Base-by-base conservation (phyloP, 1,140 invertebrate genomes). In the Orussus abietinus region DNA sequence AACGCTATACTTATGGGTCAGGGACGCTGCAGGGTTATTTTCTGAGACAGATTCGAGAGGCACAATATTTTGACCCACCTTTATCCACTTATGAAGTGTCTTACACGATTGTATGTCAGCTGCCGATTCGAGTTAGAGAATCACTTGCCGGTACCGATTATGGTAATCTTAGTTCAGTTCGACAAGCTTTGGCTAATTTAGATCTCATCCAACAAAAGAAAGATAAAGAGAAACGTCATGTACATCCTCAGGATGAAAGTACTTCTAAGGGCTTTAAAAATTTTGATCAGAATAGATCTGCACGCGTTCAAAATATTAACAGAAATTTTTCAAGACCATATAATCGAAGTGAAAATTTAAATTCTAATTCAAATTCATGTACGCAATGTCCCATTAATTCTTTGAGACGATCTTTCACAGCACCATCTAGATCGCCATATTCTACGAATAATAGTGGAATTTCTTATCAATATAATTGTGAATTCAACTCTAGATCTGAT, bases 71-170 rank as follows among this genome's bases (percentile, higher is more conserved):
- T 19, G 25, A 39, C 3, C 47, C 41, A 11, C 17, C 17, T 15
- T 15, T 40, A 13, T 18, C 13, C 40, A 10, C 11, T 4, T 45
- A 39, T 25, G 29, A 45, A 32, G 5, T 34, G 1, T 21, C 38
- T 22, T 45, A 45, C 14, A 40, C 26, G 9, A 33, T 45, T 3
- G 37, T 45, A 11, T 38, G 40, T 17, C 43, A 45, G 26, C 15
- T 45, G 17, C 37, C 36, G 1, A 9, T 22, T 3, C 26, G 43
- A 13, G 31, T 45, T 25, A 17, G 31, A 3, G 37, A 45, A 20
- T 11, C 37, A 12, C 25, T 45, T 5, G 43, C 26, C 17, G 35
- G 36, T 45, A 2, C n/a, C n/a, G 31, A 45, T 34, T 45, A 40
- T 19, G 14, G 10, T 18, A 29, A 37, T 0, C 22, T 12, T 6